Evolutionary conservation across 1,140 invertebrate genomes (phyloP).

Genomic region (Idris sp.): DNA sequence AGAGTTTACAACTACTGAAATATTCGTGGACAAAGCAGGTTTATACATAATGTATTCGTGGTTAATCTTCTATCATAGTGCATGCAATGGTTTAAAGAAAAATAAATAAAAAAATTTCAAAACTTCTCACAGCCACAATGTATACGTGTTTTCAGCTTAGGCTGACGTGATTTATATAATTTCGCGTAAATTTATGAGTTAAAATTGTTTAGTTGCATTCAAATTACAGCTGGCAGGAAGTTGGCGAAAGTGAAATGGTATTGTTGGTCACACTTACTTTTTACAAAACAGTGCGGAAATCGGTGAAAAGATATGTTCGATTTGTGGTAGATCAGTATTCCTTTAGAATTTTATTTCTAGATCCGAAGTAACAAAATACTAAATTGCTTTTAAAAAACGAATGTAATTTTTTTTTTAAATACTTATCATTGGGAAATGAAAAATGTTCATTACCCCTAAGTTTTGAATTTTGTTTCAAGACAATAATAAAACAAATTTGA

Average conservation of each 20-base stretch:
- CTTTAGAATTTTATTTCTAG: background rate
- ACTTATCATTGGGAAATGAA: no score
- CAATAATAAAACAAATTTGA: no score
- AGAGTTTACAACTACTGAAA: slow-evolving; percentile 31
- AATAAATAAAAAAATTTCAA: no score
- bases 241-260: slow-evolving; percentile 48
- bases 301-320: slow-evolving; percentile 18
- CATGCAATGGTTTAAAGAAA: slow-evolving; percentile 29
- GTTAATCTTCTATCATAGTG: slow-evolving; percentile 39
- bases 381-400: no score
- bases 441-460: no score
- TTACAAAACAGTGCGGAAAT: slow-evolving; percentile 19
- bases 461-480: no score
- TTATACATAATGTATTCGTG: slow-evolving; percentile 43
- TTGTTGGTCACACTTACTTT: slow-evolving; percentile 38
- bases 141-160: slow-evolving; percentile 14
- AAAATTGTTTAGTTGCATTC: slow-evolving; percentile 30
- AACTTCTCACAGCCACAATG: no score
- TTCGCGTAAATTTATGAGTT: slow-evolving; percentile 43
- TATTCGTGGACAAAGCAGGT: slow-evolving; percentile 40
- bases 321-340: slow-evolving; percentile 33
- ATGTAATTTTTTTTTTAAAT: no score
- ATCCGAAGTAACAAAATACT: background rate
- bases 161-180: slow-evolving; percentile 46
- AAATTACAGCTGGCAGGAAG: slow-evolving; percentile 40